Evolutionary conservation across 2,113 vertebrate genomes (phyloP).

Genomic region (Mobula birostris): DNA sequence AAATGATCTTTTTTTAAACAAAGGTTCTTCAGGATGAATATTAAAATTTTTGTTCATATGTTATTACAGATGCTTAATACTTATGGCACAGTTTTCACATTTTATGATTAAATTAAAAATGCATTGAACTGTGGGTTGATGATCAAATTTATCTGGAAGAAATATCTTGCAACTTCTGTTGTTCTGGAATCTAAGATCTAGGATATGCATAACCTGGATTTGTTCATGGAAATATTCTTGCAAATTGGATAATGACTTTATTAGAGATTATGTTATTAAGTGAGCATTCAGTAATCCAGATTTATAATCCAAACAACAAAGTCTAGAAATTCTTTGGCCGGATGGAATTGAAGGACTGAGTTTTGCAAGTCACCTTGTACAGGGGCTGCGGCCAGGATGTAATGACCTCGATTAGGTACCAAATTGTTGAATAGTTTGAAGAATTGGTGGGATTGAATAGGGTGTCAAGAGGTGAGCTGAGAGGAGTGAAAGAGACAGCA

Average conservation of each 20-base stretch:
- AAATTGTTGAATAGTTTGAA: too few species aligned
- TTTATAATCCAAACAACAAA: background rate
- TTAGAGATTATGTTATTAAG: background rate
- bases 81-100: background rate
- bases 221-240: background rate
- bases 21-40: background rate
- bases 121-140: background rate
- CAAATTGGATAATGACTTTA: background rate
- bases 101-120: background rate
- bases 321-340: too few species aligned
- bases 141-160: background rate
- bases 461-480: too few species aligned
- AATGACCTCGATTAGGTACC: too few species aligned
- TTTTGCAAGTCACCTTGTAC: too few species aligned
- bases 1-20: background rate
- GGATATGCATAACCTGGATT: background rate
- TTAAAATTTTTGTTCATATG: background rate
- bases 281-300: background rate
- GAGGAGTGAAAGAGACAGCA: too few species aligned
- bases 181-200: background rate
- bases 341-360: too few species aligned
- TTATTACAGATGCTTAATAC: background rate
- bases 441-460: too few species aligned
- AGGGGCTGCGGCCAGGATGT: too few species aligned
- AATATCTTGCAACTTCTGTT: background rate